Conservation (phyloP, 2,797 vertebrate species). For the Notolabrus celidotus region DNA sequence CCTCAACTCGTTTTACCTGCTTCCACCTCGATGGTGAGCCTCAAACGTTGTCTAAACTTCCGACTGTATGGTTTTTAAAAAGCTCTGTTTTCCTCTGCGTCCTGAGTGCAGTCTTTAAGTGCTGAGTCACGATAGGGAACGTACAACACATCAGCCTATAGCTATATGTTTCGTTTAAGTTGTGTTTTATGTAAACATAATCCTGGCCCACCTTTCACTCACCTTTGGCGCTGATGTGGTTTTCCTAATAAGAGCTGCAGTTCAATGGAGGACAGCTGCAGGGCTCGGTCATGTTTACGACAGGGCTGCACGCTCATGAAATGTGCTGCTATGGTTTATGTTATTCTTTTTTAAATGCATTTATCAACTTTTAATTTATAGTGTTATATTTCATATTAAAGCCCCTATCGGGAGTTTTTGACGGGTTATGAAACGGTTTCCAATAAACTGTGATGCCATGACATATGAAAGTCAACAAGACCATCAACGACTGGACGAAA, state of each 20-base stretch:
- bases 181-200: not conserved
- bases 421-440: too few relatives aligned
- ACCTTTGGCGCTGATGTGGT: constrained; percentile 5
- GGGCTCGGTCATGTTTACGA: not conserved
- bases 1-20: not conserved
- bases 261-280: not conserved
- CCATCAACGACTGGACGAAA: too few relatives aligned
- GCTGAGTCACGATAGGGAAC: not conserved
- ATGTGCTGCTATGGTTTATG: too few relatives aligned
- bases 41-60: rapidly evolving
- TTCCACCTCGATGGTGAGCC: constrained; percentile 42
- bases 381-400: too few relatives aligned
- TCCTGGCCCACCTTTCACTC: not conserved
- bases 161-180: not conserved
- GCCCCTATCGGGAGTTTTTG: too few relatives aligned
- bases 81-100: not conserved
- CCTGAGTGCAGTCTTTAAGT: not conserved
- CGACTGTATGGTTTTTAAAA: too few relatives aligned
- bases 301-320: not conserved
- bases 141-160: too few relatives aligned
- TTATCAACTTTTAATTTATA: too few relatives aligned
- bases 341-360: too few relatives aligned
- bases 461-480: too few relatives aligned
- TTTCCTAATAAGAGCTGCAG: not conserved
- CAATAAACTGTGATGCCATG: too few relatives aligned